Conservation (phyloP, 2,888 invertebrate genomes). For the Scrobipalpa costella region DNA sequence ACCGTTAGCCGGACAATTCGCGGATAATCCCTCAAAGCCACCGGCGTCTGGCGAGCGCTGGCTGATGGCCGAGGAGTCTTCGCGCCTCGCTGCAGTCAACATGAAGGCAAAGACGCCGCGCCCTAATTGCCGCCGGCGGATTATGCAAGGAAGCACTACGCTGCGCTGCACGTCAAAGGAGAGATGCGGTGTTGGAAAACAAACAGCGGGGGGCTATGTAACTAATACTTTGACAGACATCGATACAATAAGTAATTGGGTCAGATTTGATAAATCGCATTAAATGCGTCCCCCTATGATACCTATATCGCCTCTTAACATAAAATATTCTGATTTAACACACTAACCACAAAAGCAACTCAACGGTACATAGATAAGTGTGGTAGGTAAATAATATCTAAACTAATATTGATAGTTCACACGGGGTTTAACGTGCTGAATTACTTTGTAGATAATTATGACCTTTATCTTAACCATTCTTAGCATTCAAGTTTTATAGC, state of each 20-base stretch:
- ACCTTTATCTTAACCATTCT: not conserved
- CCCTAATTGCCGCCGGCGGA: slow-evolving; percentile 65
- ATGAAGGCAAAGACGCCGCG: slow-evolving; percentile 65
- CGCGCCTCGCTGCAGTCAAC: slow-evolving; percentile 75
- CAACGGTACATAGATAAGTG: not conserved
- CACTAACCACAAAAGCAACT: not conserved
- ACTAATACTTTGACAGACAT: slow-evolving; percentile 20
- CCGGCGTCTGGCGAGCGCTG: slow-evolving; percentile 58
- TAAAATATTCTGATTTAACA: not conserved
- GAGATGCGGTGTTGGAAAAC: slow-evolving; percentile 60
- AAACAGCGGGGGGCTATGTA: slow-evolving; percentile 63
- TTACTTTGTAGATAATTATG: slow-evolving; percentile 7
- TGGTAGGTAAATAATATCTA: not conserved
- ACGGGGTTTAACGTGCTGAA: not conserved
- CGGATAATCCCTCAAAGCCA: slow-evolving; percentile 74
- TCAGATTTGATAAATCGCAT: slow-evolving; percentile 44
- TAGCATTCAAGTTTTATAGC: not conserved
- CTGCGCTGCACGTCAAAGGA: slow-evolving; percentile 58
- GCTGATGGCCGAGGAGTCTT: slow-evolving; percentile 63
- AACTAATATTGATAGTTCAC: not conserved
- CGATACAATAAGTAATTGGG: slow-evolving; percentile 29
- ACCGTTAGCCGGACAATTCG: slow-evolving; percentile 72
- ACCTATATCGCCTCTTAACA: not conserved
- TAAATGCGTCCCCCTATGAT: not conserved
- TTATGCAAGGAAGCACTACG: slow-evolving; percentile 67